These are phyloP conservation scores for Manis crassicaudata DNA, from an alignment of 2,797 vertebrate species.

Conservation along the genomic window DNA sequence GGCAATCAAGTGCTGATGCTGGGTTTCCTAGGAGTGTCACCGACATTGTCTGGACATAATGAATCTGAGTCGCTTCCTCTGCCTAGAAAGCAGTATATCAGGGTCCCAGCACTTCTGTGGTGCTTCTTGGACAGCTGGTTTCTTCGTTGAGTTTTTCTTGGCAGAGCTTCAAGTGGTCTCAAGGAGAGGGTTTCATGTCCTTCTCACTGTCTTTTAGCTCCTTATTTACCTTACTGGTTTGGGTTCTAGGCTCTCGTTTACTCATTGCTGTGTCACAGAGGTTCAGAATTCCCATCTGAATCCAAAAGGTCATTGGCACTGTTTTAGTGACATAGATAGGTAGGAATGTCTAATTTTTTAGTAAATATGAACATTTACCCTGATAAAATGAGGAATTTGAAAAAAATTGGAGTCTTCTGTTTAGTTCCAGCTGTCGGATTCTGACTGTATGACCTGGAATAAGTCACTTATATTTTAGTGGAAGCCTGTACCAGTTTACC, in stretches of 20 bases:
- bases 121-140: background rate
- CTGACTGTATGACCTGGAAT: background rate
- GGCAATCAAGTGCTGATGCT: background rate
- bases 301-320: constrained; percentile 26
- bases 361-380: background rate
- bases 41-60: background rate
- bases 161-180: background rate
- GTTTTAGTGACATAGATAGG: background rate
- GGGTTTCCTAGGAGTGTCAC: background rate
- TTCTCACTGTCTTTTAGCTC: background rate
- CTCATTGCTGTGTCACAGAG: background rate
- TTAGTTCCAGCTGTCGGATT: background rate
- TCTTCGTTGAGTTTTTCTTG: constrained; percentile 5
- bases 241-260: background rate
- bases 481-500: constrained; percentile 11
- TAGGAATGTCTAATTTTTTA: constrained; percentile 11
- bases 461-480: background rate
- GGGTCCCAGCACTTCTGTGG: background rate
- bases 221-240: background rate
- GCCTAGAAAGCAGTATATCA: background rate
- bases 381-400: background rate
- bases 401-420: background rate
- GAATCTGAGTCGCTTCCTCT: background rate
- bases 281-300: constrained; percentile 23
- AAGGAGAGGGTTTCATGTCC: background rate